Evolutionary conservation across 2,113 vertebrate species (phyloP).

Genomic region (Asarcornis scutulata): DNA sequence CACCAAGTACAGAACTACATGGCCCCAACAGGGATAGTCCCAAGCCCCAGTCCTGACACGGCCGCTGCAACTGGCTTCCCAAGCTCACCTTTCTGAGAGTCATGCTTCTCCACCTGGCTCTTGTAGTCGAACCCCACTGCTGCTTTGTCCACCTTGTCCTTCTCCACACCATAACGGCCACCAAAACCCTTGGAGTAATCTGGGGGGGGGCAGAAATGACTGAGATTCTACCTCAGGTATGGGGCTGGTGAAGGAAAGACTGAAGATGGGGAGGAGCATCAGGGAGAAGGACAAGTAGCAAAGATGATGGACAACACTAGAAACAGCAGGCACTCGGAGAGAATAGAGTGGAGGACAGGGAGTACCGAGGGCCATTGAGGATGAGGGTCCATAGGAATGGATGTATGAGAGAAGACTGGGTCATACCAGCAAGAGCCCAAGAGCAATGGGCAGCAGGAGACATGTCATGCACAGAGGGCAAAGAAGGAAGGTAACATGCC

Average conservation of each 20-base stretch:
- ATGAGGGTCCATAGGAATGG: neutral
- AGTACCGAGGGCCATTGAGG: neutral
- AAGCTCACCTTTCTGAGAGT: conserved; percentile 87
- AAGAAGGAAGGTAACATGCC: rapidly evolving
- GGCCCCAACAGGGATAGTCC: neutral
- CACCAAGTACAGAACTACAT: neutral
- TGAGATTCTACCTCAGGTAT: neutral
- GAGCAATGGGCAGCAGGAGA: neutral
- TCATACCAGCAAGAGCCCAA: neutral
- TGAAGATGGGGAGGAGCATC: neutral
- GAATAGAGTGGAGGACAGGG: neutral
- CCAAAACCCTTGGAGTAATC: conserved; percentile 92
- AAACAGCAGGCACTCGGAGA: neutral
- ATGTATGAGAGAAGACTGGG: neutral
- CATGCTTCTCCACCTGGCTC: conserved; percentile 86
- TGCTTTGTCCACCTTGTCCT: conserved; percentile 86
- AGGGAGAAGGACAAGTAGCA: neutral
- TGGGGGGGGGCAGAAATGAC: conserved; percentile 11
- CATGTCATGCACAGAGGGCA: neutral
- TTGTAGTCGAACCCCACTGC: conserved; percentile 90
- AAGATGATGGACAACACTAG: neutral
- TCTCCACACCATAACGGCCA: conserved; percentile 88
- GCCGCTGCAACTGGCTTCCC: neutral
- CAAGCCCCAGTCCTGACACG: neutral
- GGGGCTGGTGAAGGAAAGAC: neutral